Evolutionary conservation across 92 coral and sea anemone species (phyloP).

Genomic region (Anthopleura xanthogrammica): DNA sequence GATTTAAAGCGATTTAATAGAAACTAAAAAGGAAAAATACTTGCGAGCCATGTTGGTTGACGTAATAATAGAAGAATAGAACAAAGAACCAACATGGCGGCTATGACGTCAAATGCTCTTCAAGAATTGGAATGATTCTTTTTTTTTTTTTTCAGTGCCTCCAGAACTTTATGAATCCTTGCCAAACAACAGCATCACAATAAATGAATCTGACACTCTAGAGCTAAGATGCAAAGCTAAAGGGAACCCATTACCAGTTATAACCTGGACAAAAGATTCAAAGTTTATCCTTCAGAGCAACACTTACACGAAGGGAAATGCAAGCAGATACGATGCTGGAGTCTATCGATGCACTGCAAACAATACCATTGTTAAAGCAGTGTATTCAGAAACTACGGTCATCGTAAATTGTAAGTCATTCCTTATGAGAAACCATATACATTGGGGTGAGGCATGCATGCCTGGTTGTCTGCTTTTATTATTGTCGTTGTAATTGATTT

Average conservation of each 20-base stretch:
- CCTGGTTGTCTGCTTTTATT: too few species aligned
- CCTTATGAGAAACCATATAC: too few species aligned
- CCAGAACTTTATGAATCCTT: not conserved
- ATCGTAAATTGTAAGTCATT: not conserved
- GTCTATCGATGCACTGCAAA: conserved; percentile 12
- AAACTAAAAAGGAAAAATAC: too few species aligned
- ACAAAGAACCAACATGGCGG: too few species aligned
- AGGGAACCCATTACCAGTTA: not conserved
- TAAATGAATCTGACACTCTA: not conserved
- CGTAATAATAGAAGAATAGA: too few species aligned
- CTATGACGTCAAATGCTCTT: too few species aligned
- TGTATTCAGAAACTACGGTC: not conserved
- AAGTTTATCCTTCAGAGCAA: not conserved
- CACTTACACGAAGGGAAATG: not conserved
- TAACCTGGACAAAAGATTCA: conserved; percentile 13
- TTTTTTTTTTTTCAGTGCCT: not conserved
- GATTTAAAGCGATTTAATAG: too few species aligned
- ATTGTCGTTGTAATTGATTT: too few species aligned
- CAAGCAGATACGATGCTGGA: not conserved
- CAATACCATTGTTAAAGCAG: not conserved
- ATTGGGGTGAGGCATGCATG: too few species aligned
- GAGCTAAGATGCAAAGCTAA: not conserved
- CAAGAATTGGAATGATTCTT: too few species aligned
- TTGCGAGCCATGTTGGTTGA: too few species aligned
- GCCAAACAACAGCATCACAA: not conserved